Evolutionary conservation across 2,888 invertebrate species (phyloP).

Genomic region (Perizoma affinitatum): DNA sequence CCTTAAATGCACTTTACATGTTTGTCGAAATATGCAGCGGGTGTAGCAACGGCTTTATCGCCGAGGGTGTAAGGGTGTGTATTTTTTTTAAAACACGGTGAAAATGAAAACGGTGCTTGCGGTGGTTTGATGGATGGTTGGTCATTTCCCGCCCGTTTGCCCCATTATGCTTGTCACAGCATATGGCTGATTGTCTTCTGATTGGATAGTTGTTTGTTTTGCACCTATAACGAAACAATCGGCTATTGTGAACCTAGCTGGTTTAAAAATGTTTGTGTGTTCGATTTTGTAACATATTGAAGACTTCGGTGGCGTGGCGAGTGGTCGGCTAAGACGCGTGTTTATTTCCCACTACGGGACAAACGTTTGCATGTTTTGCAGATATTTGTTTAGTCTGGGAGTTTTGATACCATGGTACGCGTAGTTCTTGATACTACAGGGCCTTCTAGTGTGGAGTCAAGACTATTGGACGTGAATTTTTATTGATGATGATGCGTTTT

Average conservation of each 20-base stretch:
- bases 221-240: conserved; percentile 35
- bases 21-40: conserved; percentile 53
- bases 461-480: too few relatives aligned
- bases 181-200: conserved; percentile 70
- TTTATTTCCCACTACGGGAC: too few relatives aligned
- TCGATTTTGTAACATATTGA: conserved; percentile 3
- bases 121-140: conserved; percentile 72
- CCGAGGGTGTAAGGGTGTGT: conserved; percentile 40
- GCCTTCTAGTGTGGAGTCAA: too few relatives aligned
- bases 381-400: too few relatives aligned
- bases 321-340: background rate
- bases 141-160: conserved; percentile 68
- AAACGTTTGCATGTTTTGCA: too few relatives aligned
- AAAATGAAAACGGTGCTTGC: conserved; percentile 70
- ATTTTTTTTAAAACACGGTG: conserved; percentile 52
- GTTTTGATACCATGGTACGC: too few relatives aligned
- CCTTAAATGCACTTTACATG: conserved; percentile 71
- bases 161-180: conserved; percentile 68
- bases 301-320: background rate
- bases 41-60: conserved; percentile 59
- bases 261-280: too few relatives aligned
- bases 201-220: conserved; percentile 67
- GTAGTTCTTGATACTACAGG: too few relatives aligned
- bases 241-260: background rate
- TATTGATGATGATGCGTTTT: too few relatives aligned